A percentile compares a stretch with the other conserved stretches of the same genome.
phyloP scores from a whole-genome alignment of 2,888 invertebrate species.

The Orgyia antiqua region DNA sequence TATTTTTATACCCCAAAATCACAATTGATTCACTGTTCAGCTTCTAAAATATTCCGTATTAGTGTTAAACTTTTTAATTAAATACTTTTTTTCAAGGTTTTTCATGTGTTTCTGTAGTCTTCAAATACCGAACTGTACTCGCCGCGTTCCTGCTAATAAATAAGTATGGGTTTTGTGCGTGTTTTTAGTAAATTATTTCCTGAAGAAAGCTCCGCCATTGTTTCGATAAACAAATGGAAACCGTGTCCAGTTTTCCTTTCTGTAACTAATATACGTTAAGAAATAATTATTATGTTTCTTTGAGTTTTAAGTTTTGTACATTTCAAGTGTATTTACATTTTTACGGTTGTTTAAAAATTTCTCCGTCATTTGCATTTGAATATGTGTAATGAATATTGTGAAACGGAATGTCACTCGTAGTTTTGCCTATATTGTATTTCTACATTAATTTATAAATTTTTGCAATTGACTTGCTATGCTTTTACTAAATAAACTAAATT shows the following conservation, averaged over 20 bases:
- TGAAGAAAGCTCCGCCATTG: constrained; percentile 63
- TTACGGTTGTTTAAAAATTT: constrained; percentile 54
- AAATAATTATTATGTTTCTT: constrained; percentile 51
- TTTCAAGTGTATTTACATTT: constrained; percentile 41
- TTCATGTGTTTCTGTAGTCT: constrained; percentile 8
- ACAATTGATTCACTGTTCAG: no score
- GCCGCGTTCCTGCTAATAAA: constrained; percentile 48
- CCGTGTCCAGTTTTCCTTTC: constrained; percentile 49
- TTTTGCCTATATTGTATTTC: no score
- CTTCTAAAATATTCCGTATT: no score
- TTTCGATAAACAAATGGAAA: constrained; percentile 60
- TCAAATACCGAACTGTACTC: constrained; percentile 36
- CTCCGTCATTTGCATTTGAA: constrained; percentile 33
- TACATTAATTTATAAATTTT: no score
- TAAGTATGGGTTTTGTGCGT: constrained; percentile 42
- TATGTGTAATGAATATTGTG: constrained; percentile 23
- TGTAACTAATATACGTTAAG: constrained; percentile 61
- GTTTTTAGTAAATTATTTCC: constrained; percentile 46
- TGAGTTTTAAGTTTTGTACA: constrained; percentile 34
- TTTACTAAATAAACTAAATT: no score
- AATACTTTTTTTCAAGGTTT: not conserved
- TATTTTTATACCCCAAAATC: no score
- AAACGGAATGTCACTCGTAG: no score
- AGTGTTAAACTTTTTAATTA: no score
- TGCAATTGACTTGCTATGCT: no score